Percentiles rank a stretch among this genome's conserved stretches.
These are phyloP conservation scores for Acropternis orthonyx DNA, from an alignment of 2,797 vertebrate species.

Conservation along the genomic window DNA sequence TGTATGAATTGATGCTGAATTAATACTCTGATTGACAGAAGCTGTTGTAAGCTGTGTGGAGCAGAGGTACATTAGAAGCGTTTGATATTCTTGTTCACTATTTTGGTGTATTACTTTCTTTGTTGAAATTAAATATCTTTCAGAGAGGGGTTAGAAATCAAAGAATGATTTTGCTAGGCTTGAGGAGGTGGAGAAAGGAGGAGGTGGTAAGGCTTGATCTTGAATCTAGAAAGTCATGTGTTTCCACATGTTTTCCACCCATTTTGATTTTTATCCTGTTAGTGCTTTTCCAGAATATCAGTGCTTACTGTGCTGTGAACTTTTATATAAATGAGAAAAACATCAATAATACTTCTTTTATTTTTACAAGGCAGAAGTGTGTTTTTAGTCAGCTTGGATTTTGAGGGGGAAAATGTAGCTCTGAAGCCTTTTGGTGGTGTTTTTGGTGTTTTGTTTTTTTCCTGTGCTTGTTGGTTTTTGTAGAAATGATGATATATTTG, in stretches of 20 bases:
- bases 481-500: background rate
- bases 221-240: background rate
- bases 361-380: background rate
- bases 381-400: background rate
- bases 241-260: background rate
- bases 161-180: background rate
- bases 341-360: background rate
- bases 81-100: background rate
- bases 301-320: background rate
- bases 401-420: background rate
- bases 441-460: too few species aligned
- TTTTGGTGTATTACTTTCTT: background rate
- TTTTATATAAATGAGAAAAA: background rate
- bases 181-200: background rate
- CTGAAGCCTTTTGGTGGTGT: background rate
- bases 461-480: background rate
- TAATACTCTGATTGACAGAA: background rate
- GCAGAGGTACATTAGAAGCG: background rate
- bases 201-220: background rate
- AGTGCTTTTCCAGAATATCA: background rate
- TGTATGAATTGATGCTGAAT: background rate
- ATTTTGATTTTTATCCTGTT: background rate
- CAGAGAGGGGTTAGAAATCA: background rate
- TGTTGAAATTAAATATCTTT: background rate
- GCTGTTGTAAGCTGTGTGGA: background rate